Percentiles rank a stretch among this genome's conserved stretches.
Evolutionary conservation across 2,888 invertebrate species (phyloP).

Genomic region (Cataglyphis livida): DNA sequence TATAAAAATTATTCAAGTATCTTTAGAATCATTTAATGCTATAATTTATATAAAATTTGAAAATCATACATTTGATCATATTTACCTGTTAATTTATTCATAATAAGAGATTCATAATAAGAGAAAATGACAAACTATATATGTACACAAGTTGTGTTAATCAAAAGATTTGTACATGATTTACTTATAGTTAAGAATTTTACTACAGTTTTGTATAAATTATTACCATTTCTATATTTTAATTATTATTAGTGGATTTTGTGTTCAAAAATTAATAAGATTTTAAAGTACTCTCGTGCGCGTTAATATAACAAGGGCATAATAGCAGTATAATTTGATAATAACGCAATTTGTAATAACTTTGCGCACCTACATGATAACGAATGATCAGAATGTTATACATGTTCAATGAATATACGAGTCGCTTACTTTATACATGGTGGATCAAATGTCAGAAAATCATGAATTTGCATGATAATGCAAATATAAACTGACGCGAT

Average conservation of each 20-base stretch:
- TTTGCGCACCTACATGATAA: constrained; percentile 30
- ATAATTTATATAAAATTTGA: constrained; percentile 49
- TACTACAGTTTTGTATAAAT: constrained; percentile 74
- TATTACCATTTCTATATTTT: constrained; percentile 63
- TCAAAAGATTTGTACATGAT: constrained; percentile 75
- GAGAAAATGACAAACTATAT: constrained; percentile 48
- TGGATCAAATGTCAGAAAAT: constrained; percentile 8
- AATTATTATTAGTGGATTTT: constrained; percentile 56
- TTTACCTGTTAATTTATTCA: constrained; percentile 55
- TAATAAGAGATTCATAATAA: constrained; percentile 45
- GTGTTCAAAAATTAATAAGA: constrained; percentile 50
- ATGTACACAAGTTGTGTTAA: constrained; percentile 69
- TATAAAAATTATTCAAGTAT: constrained; percentile 26
- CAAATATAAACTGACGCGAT: background rate
- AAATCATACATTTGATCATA: constrained; percentile 32
- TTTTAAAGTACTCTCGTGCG: constrained; percentile 1
- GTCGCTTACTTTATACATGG: background rate
- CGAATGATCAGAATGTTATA: constrained; percentile 57
- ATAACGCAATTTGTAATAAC: constrained; percentile 36
- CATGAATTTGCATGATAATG: background rate
- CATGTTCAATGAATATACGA: constrained; percentile 76
- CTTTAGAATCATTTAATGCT: constrained; percentile 36
- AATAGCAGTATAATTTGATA: constrained; percentile 19
- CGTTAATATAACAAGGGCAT: constrained; percentile 23
- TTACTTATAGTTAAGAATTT: constrained; percentile 73